These are phyloP conservation scores for Ctenopoma multispine DNA, from an alignment of 2,797 vertebrate genomes.

Conservation along the genomic window DNA sequence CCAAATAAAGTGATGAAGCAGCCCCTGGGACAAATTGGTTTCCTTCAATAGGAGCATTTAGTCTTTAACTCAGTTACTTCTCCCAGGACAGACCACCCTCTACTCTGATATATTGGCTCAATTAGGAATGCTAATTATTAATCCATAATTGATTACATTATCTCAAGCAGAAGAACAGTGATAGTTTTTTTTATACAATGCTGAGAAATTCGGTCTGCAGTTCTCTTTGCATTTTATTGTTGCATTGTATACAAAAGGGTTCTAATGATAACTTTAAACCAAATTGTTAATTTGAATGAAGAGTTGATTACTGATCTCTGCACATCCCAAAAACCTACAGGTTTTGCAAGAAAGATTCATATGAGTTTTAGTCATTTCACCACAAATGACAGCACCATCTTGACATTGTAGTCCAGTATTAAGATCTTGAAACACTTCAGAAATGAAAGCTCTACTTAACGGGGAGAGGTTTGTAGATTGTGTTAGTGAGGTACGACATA, in stretches of 20 bases:
- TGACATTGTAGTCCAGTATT: not conserved
- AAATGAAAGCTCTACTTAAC: not conserved
- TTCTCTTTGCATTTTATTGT: not conserved
- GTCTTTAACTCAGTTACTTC: slow-evolving; percentile 49
- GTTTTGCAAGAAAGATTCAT: not conserved
- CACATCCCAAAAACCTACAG: not conserved
- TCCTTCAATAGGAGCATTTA: slow-evolving; percentile 48
- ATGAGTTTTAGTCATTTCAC: not conserved
- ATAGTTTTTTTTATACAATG: slow-evolving; percentile 3
- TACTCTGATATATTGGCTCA: slow-evolving; percentile 8
- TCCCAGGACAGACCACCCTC: slow-evolving; percentile 28
- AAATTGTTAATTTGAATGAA: not conserved
- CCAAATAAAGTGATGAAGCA: slow-evolving; percentile 60
- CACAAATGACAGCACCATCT: not conserved
- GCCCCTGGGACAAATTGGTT: slow-evolving; percentile 58
- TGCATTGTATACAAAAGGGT: not conserved
- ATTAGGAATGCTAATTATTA: slow-evolving; percentile 41
- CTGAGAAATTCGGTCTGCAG: slow-evolving; percentile 2
- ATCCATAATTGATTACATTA: slow-evolving; percentile 31
- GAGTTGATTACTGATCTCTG: not conserved
- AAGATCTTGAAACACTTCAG: not conserved
- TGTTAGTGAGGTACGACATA: not conserved
- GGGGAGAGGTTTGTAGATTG: not conserved
- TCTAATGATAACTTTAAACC: not conserved
- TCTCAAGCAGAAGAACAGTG: slow-evolving; percentile 8